phyloP scores from a whole-genome alignment of 2,797 vertebrate species.

The Parotocinclus haroldoi region DNA sequence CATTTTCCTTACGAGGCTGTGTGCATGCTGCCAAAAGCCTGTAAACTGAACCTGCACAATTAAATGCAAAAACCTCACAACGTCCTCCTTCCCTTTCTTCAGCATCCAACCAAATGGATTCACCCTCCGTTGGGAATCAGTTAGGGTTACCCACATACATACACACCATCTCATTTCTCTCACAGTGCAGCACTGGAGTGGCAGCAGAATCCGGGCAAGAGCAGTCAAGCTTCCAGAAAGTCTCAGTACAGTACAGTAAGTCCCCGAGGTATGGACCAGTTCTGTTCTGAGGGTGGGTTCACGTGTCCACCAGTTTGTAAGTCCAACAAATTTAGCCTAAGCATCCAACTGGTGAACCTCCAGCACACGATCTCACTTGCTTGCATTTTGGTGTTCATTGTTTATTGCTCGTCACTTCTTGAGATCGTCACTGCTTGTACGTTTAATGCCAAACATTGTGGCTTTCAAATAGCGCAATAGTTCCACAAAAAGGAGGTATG shows the following conservation, averaged over 20 bases:
- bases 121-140: neutral
- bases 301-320: no score
- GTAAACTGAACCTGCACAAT: slow-evolving; percentile 20
- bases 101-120: neutral
- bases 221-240: slow-evolving; percentile 18
- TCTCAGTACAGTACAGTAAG: no score
- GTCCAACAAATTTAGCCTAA: no score
- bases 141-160: neutral
- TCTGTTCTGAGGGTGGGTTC: no score
- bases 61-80: slow-evolving; percentile 28
- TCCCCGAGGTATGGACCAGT: no score
- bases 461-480: neutral
- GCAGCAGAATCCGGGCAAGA: slow-evolving; percentile 8
- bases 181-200: no score
- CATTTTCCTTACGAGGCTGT: slow-evolving; percentile 27
- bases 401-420: no score
- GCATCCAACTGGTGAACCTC: no score
- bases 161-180: neutral
- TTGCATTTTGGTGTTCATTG: no score
- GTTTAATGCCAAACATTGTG: neutral
- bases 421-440: no score
- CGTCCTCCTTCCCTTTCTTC: neutral
- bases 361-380: no score
- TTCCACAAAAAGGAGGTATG: slow-evolving; percentile 12
- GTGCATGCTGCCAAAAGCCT: slow-evolving; percentile 16